Evolutionary conservation across 2,797 vertebrate species (phyloP).

Genomic region (Aplochiton taeniatus): DNA sequence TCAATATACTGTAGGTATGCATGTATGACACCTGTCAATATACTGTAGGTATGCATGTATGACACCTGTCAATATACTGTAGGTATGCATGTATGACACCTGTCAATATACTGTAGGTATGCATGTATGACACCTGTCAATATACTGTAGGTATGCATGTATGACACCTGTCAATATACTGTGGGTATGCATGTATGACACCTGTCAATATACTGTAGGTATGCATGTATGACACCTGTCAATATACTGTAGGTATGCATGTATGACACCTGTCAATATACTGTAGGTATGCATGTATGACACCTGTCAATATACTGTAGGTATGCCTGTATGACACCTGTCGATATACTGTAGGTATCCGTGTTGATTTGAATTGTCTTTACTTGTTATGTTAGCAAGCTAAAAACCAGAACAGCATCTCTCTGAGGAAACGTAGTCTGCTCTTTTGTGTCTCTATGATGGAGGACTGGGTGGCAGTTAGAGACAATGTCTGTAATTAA

Average conservation of each 20-base stretch:
- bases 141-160: neutral
- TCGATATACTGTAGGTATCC: neutral
- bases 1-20: neutral
- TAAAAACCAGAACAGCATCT: no score
- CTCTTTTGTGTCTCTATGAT: no score
- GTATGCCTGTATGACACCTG: neutral
- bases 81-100: neutral
- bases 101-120: neutral
- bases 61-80: no score
- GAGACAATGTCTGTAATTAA: no score
- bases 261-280: no score
- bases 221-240: neutral
- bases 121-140: neutral
- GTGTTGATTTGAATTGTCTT: slow-evolving; percentile 3
- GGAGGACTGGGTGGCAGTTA: no score
- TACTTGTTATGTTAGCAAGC: neutral
- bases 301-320: no score
- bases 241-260: neutral
- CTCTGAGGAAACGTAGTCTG: no score
- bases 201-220: neutral
- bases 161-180: no score
- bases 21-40: neutral
- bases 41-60: neutral
- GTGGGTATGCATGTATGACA: neutral
- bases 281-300: neutral